Conservation (phyloP, 2,797 vertebrate genomes). For the Poecilia velifera region DNA sequence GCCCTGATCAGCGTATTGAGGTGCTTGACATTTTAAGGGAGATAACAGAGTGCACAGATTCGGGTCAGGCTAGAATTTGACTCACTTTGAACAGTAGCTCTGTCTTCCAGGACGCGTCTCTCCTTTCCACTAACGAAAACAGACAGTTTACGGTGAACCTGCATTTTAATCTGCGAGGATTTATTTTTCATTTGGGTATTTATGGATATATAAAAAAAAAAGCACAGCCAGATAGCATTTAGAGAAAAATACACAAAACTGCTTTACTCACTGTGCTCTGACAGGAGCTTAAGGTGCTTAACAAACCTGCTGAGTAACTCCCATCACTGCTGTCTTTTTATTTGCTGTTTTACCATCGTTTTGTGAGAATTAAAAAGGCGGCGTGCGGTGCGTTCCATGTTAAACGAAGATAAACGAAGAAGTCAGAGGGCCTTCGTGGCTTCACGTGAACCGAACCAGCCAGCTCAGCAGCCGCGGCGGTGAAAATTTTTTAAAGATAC, state of each 20-base stretch:
- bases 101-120: constrained; percentile 33
- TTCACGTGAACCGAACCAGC: constrained; percentile 59
- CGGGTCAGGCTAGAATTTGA: constrained; percentile 64
- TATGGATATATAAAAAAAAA: not conserved
- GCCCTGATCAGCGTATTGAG: constrained; percentile 72
- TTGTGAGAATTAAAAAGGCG: not conserved
- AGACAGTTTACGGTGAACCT: not conserved
- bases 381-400: not conserved
- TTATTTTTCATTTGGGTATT: constrained; percentile 15
- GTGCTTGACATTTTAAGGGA: constrained; percentile 76
- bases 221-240: not conserved
- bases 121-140: constrained; percentile 13
- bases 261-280: constrained; percentile 1
- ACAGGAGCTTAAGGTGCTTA: constrained; percentile 1
- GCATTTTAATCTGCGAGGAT: constrained; percentile 4
- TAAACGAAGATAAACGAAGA: constrained; percentile 47
- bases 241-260: not conserved
- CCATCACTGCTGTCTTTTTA: not conserved
- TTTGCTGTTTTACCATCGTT: not conserved
- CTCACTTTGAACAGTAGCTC: constrained; percentile 42
- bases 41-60: constrained; percentile 65
- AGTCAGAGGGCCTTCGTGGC: constrained; percentile 38
- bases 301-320: not conserved
- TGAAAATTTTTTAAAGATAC: constrained; percentile 64
- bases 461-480: constrained; percentile 27